phyloP scores from a whole-genome alignment of 2,888 invertebrate genomes.

The Sphaerophoria rueppellii region DNA sequence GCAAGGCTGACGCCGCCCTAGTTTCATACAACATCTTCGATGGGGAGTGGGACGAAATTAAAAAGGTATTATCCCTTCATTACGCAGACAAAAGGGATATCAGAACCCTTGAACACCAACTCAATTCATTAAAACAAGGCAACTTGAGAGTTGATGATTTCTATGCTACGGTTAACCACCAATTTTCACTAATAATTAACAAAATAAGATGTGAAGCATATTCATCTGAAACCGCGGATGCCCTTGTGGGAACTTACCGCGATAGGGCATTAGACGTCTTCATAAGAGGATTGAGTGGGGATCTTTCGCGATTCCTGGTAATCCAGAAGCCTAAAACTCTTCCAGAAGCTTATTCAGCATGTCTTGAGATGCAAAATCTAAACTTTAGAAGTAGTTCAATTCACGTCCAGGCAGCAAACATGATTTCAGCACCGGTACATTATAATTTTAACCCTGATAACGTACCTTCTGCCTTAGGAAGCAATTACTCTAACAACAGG shows the following conservation, averaged over 20 bases:
- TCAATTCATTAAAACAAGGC: constrained; percentile 60
- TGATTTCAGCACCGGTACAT: constrained; percentile 9
- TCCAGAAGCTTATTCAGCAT: constrained; percentile 55
- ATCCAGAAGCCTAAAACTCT: constrained; percentile 47
- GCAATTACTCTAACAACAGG: background rate
- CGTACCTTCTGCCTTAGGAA: background rate
- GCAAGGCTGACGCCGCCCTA: constrained; percentile 51
- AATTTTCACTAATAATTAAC: constrained; percentile 68
- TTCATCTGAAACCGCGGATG: constrained; percentile 60
- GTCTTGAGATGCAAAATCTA: constrained; percentile 62
- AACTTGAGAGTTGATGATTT: constrained; percentile 61
- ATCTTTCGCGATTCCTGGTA: constrained; percentile 34
- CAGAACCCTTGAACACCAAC: constrained; percentile 61
- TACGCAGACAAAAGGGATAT: constrained; percentile 33
- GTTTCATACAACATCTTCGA: constrained; percentile 52
- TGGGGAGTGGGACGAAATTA: constrained; percentile 8
- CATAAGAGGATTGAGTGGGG: constrained; percentile 48
- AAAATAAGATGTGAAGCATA: constrained; percentile 70
- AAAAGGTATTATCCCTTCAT: constrained; percentile 32
- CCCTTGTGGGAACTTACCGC: constrained; percentile 62
- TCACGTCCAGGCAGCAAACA: constrained; percentile 21
- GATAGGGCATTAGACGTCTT: constrained; percentile 73
- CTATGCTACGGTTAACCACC: constrained; percentile 64
- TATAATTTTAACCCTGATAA: constrained; percentile 3
- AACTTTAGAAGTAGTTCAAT: constrained; percentile 16